Base-by-base conservation (phyloP, 2,888 invertebrate species). In the Chrysolina oricalcia region DNA sequence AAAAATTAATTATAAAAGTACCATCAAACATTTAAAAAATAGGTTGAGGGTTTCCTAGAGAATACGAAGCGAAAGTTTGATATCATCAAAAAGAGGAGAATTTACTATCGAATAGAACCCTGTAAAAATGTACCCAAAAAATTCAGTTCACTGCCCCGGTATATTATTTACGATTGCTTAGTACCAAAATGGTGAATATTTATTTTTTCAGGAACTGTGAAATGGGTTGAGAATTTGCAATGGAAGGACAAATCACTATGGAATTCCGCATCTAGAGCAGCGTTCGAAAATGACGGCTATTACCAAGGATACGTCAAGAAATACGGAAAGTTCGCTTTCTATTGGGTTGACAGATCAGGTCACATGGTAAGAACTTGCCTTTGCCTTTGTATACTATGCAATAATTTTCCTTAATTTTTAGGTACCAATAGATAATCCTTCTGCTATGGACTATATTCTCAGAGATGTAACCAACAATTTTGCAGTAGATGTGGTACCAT, bases 301-400 rank as follows among this genome's bases (percentile, higher is more conserved):
- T 89, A 94, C 50, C 94, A 95, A 86, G 96, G 95, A 15, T 96
- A 94, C 84, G 90, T 92, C 78, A 94, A 95, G 85, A 89, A 90
- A 1, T 91, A 91, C 74, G 92, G 92, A 70, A 94, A 94, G 80
- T 92, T 96, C 67, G 89, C 91, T 67, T 93, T 96, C 87, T 96
- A 93, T 87, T 96, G 94, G 93, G 92, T 96, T 75, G 91, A 95
- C 77, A 90, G 93, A 80, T 93, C 95, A 73, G 96, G 96, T 35
- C 96, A 96, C 84, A 95, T 95, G 92, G 95, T 87, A 94, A 89
- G 53, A 48, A 48, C 8, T 48, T 40, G 43, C 11, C 11, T 11
- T 15, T 13, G 46, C 13, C 3, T 15, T 46, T 4, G 3, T 15
- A 4, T 21, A 27, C n/a, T 64, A 10, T 43, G 15, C 43, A 27